Percentiles rank a stretch among this genome's conserved stretches.
phyloP scores from a whole-genome alignment of 2,888 invertebrate genomes.

The Fissipunctia ypsillon region DNA sequence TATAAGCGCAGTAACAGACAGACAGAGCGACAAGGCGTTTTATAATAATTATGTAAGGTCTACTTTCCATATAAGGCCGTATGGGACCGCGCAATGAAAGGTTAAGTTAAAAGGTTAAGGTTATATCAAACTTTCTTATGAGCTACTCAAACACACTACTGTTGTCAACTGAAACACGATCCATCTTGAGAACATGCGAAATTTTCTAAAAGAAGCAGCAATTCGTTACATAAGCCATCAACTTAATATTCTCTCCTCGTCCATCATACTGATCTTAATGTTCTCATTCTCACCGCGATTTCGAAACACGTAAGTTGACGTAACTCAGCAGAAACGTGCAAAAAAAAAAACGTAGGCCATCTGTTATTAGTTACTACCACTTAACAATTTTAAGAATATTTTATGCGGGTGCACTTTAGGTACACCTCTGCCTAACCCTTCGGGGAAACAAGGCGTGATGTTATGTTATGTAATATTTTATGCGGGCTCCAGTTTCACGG shows the following conservation, averaged over 20 bases:
- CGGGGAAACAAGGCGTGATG: too few species aligned
- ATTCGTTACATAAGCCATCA: conserved; percentile 35
- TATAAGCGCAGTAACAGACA: background rate
- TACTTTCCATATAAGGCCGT: conserved; percentile 14
- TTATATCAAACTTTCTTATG: conserved; percentile 23
- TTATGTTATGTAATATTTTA: too few species aligned
- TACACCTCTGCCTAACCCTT: too few species aligned
- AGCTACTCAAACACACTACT: background rate
- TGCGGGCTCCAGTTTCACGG: background rate
- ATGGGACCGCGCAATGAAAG: conserved; percentile 12
- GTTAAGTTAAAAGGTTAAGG: conserved; percentile 26
- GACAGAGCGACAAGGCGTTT: background rate
- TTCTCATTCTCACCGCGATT: conserved; percentile 54
- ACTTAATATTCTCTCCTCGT: conserved; percentile 51
- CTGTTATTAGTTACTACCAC: conserved; percentile 37
- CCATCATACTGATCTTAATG: conserved; percentile 44
- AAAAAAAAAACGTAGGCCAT: conserved; percentile 22
- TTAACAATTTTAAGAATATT: conserved; percentile 15
- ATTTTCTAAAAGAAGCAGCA: conserved; percentile 36
- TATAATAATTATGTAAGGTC: conserved; percentile 9
- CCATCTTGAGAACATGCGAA: background rate
- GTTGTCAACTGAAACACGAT: conserved; percentile 31
- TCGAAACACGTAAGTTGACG: conserved; percentile 57
- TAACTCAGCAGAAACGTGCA: conserved; percentile 29
- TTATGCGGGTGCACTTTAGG: too few species aligned